These are phyloP conservation scores for Acyrthosiphon pisum DNA, from an alignment of 1,140 invertebrate genomes.

Conservation along the genomic window DNA sequence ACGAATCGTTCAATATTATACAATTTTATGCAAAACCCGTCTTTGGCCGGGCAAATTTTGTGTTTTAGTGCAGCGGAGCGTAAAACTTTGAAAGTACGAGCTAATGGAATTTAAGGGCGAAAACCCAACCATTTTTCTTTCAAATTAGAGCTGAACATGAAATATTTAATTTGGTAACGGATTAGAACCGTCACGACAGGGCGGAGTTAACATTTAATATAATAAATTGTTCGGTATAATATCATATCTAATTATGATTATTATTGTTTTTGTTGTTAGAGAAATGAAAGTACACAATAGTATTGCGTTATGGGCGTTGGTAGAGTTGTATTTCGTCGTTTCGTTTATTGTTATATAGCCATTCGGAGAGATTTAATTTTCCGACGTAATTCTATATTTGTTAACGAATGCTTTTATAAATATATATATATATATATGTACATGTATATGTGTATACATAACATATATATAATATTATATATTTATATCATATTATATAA, in stretches of 20 bases:
- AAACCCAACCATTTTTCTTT: not conserved
- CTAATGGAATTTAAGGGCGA: not conserved
- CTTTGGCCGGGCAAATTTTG: not conserved
- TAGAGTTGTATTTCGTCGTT: not conserved
- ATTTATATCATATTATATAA: too few species aligned
- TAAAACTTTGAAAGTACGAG: not conserved
- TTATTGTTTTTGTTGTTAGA: conserved; percentile 3
- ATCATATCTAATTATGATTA: not conserved
- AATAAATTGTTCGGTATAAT: not conserved
- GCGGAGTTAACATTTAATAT: not conserved
- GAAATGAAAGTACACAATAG: conserved; percentile 1
- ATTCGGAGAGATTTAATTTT: not conserved
- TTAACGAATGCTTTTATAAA: not conserved
- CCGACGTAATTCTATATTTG: not conserved
- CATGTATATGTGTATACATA: too few species aligned
- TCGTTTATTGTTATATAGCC: not conserved
- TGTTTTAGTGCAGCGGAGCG: not conserved
- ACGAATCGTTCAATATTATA: not conserved
- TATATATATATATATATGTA: too few species aligned
- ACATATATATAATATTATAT: too few species aligned
- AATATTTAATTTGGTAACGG: conserved; percentile 8
- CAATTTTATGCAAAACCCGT: not conserved
- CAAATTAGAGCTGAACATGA: not conserved
- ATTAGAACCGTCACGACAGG: not conserved
- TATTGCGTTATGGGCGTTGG: not conserved